Percentiles rank a stretch among this genome's conserved stretches.
Evolutionary conservation across 2,113 vertebrate genomes (phyloP).

Genomic region (Hepsetus odoe): DNA sequence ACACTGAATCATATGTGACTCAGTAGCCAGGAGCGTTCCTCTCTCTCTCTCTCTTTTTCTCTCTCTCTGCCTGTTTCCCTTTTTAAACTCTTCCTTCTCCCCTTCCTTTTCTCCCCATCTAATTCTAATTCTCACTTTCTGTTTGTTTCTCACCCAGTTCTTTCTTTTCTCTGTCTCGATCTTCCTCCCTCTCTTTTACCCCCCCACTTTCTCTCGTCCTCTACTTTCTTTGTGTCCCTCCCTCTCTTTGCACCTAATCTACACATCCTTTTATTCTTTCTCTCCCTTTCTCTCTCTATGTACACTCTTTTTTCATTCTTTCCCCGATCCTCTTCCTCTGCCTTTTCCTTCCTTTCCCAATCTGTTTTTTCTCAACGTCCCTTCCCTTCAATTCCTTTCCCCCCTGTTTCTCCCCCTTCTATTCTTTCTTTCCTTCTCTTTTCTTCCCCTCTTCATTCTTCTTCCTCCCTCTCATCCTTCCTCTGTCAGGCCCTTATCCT

Average conservation of each 20-base stretch:
- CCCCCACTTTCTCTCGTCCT: neutral
- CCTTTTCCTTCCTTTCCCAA: neutral
- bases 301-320: neutral
- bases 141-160: neutral
- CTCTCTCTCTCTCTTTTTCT: neutral
- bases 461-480: neutral
- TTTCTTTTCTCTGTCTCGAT: neutral
- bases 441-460: neutral
- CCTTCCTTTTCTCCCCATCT: neutral
- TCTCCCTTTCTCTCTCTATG: neutral
- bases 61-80: neutral
- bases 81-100: neutral
- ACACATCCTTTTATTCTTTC: neutral
- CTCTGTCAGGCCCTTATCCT: neutral
- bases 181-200: neutral
- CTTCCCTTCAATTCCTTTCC: neutral
- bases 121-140: neutral
- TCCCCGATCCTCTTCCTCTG: neutral
- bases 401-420: neutral
- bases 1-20: constrained; percentile 56
- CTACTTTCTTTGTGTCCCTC: too few species aligned
- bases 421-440: neutral
- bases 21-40: constrained; percentile 25
- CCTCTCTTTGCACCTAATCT: too few species aligned
- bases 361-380: neutral